Conservation (phyloP, 2,113 vertebrate genomes). For the Jaculus jaculus region DNA sequence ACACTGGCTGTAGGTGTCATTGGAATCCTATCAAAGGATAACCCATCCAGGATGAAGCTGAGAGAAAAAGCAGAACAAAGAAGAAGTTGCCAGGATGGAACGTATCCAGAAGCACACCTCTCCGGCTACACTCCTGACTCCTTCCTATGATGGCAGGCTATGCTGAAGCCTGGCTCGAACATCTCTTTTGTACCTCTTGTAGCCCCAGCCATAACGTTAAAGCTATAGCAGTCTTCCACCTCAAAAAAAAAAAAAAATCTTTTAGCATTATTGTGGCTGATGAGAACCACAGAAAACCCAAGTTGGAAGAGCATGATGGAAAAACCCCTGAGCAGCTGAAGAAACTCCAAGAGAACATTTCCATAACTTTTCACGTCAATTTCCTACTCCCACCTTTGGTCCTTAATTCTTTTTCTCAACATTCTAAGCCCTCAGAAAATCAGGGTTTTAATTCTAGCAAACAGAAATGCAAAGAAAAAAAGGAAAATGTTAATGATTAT, state of each 20-base stretch:
- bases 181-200: background rate
- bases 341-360: background rate
- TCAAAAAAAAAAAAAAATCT: background rate
- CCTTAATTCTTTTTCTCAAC: background rate
- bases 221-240: background rate
- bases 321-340: background rate
- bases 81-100: no score
- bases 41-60: no score
- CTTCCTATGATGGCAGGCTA: background rate
- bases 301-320: conserved; percentile 19
- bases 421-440: background rate
- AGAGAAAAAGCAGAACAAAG: no score
- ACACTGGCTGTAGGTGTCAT: no score
- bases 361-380: conserved; percentile 34
- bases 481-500: conserved; percentile 52
- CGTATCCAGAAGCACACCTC: no score
- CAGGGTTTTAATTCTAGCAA: conserved; percentile 35
- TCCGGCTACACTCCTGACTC: no score
- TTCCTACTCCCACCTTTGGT: conserved; percentile 38
- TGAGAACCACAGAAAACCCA: conserved; percentile 29
- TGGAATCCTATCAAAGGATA: no score
- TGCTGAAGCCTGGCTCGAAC: background rate
- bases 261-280: background rate
- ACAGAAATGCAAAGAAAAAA: conserved; percentile 12
- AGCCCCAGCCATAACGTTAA: background rate